Evolutionary conservation across 2,113 vertebrate genomes (phyloP).

Genomic region (Microtus montanus): DNA sequence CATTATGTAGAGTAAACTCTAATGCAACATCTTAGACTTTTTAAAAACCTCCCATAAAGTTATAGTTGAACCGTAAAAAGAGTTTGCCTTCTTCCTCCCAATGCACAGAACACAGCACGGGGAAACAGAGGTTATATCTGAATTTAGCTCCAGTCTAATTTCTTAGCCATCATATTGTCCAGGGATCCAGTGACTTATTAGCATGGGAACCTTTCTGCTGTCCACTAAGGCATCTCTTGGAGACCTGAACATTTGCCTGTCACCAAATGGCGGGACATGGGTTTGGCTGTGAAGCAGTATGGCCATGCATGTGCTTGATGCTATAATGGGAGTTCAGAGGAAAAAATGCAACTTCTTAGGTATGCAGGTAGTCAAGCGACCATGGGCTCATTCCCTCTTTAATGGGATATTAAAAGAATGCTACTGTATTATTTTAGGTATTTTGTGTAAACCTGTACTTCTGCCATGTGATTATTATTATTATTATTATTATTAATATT

Average conservation of each 20-base stretch:
- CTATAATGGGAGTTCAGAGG: not conserved
- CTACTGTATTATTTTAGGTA: not conserved
- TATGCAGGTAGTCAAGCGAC: not conserved
- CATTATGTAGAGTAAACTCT: not conserved
- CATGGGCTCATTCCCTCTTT: slow-evolving; percentile 2
- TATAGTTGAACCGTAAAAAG: not conserved
- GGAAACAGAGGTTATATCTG: not conserved
- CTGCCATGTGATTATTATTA: not conserved
- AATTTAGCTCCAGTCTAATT: not conserved
- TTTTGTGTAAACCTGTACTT: slow-evolving; percentile 11
- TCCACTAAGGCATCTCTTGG: not conserved
- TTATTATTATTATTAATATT: too few species aligned
- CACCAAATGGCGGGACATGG: not conserved
- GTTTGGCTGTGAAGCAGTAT: not conserved
- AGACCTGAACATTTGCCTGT: not conserved
- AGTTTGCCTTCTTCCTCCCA: not conserved
- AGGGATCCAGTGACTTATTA: slow-evolving; percentile 20
- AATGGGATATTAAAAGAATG: not conserved
- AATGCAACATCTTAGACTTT: not conserved
- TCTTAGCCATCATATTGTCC: not conserved
- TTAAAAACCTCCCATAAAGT: not conserved
- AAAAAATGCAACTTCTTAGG: not conserved
- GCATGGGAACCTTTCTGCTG: slow-evolving; percentile 35
- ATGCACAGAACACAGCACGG: not conserved
- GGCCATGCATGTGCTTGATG: not conserved